A percentile compares a stretch with the other conserved stretches of the same genome.
These are phyloP conservation scores for Hapalemur alaotrensis DNA, from an alignment of 2,797 vertebrate species.

Conservation along the genomic window DNA sequence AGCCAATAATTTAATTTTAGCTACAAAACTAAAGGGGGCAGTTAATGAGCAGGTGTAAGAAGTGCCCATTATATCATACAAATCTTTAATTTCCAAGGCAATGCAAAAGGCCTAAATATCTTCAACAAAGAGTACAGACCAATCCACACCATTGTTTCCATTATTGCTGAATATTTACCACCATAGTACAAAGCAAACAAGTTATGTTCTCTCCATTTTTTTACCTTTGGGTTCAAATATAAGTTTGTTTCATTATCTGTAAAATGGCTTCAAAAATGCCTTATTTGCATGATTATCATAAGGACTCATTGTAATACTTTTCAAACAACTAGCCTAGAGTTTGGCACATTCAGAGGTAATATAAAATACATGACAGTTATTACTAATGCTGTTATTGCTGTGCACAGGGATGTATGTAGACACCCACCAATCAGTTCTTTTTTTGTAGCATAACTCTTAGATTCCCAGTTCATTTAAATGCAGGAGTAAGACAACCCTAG, in stretches of 20 bases:
- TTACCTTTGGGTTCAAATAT: neutral
- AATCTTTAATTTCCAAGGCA: neutral
- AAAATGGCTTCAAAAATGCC: conserved; percentile 27
- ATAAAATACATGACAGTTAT: neutral
- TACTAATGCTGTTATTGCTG: neutral
- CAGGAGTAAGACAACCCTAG: conserved; percentile 20
- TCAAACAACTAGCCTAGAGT: neutral
- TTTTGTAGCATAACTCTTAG: neutral
- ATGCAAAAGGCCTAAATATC: neutral
- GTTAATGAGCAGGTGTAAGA: neutral
- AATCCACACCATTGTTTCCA: neutral
- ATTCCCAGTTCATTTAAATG: conserved; percentile 9
- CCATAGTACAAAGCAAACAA: neutral
- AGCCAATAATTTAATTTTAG: conserved; percentile 34
- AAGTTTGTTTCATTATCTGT: neutral
- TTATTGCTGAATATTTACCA: neutral
- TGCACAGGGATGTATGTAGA: neutral
- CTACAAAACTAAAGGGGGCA: neutral
- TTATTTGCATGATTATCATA: neutral
- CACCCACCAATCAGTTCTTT: neutral
- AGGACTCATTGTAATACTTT: neutral
- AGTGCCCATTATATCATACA: neutral
- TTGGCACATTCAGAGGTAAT: neutral
- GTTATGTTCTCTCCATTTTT: neutral
- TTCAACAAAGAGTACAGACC: neutral